Percentiles rank a stretch among this genome's conserved stretches.
phyloP scores from a whole-genome alignment of 2,113 vertebrate species.

The Salvelinus fontinalis region DNA sequence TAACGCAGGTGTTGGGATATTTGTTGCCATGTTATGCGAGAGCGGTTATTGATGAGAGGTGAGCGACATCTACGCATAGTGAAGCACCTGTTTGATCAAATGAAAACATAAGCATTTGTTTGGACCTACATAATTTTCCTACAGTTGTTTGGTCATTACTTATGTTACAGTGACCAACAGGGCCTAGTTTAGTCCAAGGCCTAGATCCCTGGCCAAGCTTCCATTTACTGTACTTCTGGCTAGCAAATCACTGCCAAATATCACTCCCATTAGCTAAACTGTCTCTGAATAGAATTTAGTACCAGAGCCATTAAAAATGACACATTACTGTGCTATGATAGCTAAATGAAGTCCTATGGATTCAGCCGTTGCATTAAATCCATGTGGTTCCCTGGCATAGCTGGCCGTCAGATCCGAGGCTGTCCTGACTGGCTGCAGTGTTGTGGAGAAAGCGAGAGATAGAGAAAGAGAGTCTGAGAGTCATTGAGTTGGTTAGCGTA shows the following conservation, averaged over 20 bases:
- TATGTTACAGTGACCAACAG: conserved; percentile 39
- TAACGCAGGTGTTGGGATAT: conserved; percentile 63
- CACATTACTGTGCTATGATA: conserved; percentile 74
- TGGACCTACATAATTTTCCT: not conserved
- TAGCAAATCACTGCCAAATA: conserved; percentile 67
- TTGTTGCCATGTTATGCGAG: conserved; percentile 46
- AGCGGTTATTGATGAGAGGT: conserved; percentile 49
- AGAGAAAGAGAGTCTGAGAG: too few species aligned
- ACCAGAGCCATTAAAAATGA: conserved; percentile 72
- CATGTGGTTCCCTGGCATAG: conserved; percentile 48
- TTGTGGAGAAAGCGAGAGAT: conserved; percentile 17
- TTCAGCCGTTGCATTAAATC: conserved; percentile 71
- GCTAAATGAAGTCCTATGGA: conserved; percentile 76
- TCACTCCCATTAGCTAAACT: conserved; percentile 68
- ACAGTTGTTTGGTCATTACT: conserved; percentile 34
- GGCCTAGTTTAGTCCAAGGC: conserved; percentile 43
- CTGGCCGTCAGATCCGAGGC: conserved; percentile 31
- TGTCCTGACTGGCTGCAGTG: conserved; percentile 11
- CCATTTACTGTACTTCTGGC: not conserved
- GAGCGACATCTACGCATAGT: conserved; percentile 47
- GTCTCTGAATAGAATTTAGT: conserved; percentile 77
- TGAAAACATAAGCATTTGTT: too few species aligned
- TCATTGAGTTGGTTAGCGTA: conserved; percentile 24
- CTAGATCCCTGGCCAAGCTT: conserved; percentile 41
- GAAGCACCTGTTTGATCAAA: conserved; percentile 17